Evolutionary conservation across 2,797 vertebrate species (phyloP), one percentile per base, ranked within the genome.

Genomic region (Saxicola maurus): DNA sequence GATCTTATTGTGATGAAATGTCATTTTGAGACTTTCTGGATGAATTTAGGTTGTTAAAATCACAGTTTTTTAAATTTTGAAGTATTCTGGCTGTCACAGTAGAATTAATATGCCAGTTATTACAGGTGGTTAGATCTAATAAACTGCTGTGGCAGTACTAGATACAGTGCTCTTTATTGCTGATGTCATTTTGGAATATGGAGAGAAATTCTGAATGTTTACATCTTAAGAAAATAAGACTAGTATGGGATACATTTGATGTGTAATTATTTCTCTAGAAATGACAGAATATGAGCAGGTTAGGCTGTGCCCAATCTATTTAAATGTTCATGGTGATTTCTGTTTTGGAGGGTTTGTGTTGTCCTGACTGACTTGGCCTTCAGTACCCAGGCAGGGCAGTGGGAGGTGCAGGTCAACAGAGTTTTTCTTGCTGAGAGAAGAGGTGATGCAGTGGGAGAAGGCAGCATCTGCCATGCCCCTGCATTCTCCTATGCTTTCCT

Each of bases 131-230:
- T 67, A 59, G 18, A 43, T 25, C 18, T 52, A n/a, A 40, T 15
- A 21, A 84, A 56, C 11, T 48, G 18, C 33, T n/a, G 21, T 73
- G 8, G 38, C 31, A 46, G 10, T 59, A 62, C 28, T 37, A 65
- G 46, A 43, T 76, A 33, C 24, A 69, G 27, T 19, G 6, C 69
- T 92, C n/a, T 79, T 93, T 33, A 28, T 15, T 79, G 27, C 59
- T 78, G 52, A 65, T 73, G 15, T 66, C 7, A 40, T 74, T 92
- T 88, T 66, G 56, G 74, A 90, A 87, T 42, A 92, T 10, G 18
- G 89, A 68, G 53, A 69, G n/a, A 53, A 73, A 73, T 60, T 52
- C 37, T 37, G 16, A 37, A 68, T 49, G 1, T 51, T 67, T 67
- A 16, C 0, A 0, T 61, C 9, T 48, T 60, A 24, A 52, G 17